phyloP scores from a whole-genome alignment of 2,888 invertebrate genomes.

The Bugula neritina region DNA sequence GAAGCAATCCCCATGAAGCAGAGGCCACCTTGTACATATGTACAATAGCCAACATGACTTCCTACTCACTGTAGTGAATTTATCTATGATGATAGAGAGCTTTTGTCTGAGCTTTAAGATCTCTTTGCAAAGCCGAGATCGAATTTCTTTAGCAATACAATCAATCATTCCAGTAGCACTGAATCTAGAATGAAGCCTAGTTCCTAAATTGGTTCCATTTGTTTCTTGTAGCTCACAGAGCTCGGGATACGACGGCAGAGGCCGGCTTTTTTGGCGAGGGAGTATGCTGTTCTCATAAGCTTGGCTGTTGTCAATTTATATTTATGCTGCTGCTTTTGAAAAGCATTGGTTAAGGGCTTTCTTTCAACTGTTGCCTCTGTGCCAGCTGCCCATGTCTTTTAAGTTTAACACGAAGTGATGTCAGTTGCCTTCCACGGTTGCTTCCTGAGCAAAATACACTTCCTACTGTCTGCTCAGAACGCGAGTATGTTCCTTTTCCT shows the following conservation, averaged over 20 bases:
- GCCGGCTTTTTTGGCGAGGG: neutral
- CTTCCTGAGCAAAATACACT: neutral
- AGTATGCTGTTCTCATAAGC: slow-evolving; percentile 3
- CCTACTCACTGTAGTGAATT: neutral
- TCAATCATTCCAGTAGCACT: slow-evolving; percentile 4
- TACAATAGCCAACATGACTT: slow-evolving; percentile 4
- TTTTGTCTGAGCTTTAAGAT: neutral
- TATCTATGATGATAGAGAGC: neutral
- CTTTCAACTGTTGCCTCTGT: too few relatives aligned
- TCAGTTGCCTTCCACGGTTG: neutral
- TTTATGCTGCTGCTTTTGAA: too few relatives aligned
- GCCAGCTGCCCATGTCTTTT: neutral
- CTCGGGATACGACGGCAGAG: neutral
- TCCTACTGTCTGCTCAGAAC: neutral
- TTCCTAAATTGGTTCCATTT: neutral
- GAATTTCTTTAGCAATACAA: neutral
- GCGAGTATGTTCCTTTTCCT: neutral
- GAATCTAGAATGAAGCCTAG: neutral
- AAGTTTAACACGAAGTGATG: neutral
- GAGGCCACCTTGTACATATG: slow-evolving; percentile 9
- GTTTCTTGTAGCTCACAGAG: slow-evolving; percentile 18
- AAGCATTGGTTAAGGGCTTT: too few relatives aligned
- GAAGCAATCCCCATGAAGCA: neutral
- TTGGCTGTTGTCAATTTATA: neutral
- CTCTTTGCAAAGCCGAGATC: neutral